These are phyloP conservation scores for Takifugu ocellatus DNA, from an alignment of 2,797 vertebrate species.

Conservation along the genomic window DNA sequence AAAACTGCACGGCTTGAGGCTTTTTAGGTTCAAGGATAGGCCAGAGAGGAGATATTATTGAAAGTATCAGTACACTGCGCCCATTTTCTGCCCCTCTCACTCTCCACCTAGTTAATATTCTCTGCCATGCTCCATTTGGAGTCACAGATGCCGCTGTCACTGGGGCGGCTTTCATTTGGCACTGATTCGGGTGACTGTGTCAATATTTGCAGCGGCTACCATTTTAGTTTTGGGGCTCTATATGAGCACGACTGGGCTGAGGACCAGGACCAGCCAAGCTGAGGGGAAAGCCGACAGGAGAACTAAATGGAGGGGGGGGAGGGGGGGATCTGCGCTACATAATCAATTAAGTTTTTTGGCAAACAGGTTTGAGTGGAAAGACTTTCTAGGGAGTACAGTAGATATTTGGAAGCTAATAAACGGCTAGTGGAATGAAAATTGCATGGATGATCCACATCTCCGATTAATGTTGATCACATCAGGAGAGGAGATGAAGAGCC, in stretches of 20 bases:
- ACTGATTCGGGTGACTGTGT: conserved; percentile 55
- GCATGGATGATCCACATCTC: conserved; percentile 62
- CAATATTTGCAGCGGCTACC: conserved; percentile 64
- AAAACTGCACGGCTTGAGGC: neutral
- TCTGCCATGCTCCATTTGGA: conserved; percentile 59
- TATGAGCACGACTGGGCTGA: conserved; percentile 46
- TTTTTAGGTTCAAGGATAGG: conserved; percentile 3
- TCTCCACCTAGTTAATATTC: conserved; percentile 32
- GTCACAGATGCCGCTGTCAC: conserved; percentile 66
- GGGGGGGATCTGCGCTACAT: conserved; percentile 32
- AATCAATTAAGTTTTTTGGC: conserved; percentile 70
- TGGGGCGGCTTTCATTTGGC: conserved; percentile 58
- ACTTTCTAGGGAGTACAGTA: conserved; percentile 17
- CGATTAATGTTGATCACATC: conserved; percentile 67
- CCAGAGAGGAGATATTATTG: conserved; percentile 4
- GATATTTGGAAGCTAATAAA: conserved; percentile 26
- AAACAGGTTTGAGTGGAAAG: conserved; percentile 44
- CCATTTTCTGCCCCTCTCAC: neutral
- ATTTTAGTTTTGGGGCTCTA: conserved; percentile 56
- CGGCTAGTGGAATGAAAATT: conserved; percentile 55
- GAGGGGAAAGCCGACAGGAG: conserved; percentile 38
- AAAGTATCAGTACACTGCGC: neutral
- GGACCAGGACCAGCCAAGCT: conserved; percentile 14
- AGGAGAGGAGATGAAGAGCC: conserved; percentile 34
- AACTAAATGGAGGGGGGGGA: conserved; percentile 7